Evolutionary conservation across 2,113 vertebrate genomes (phyloP).

Genomic region (Osmerus mordax): DNA sequence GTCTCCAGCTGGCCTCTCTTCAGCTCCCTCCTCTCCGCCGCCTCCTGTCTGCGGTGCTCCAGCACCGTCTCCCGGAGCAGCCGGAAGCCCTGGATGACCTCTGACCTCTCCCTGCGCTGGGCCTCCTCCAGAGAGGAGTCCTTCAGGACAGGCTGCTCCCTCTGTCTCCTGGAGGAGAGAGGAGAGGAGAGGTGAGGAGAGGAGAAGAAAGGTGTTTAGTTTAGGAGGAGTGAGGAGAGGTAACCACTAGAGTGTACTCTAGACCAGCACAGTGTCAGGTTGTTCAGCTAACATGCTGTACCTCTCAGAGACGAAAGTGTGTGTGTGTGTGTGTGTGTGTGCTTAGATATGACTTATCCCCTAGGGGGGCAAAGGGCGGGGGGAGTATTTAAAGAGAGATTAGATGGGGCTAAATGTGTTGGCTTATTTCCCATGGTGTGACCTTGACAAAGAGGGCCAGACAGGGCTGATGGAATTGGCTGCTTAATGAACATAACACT

Average conservation of each 20-base stretch:
- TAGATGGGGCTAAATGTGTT: conserved; percentile 22
- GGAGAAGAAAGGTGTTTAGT: too few species aligned
- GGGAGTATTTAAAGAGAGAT: conserved; percentile 6
- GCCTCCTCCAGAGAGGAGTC: conserved; percentile 66
- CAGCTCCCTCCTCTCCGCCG: conserved; percentile 51
- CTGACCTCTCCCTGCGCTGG: conserved; percentile 64
- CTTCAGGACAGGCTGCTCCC: conserved; percentile 56
- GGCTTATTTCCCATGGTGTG: conserved; percentile 33
- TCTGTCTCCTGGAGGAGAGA: conserved; percentile 65
- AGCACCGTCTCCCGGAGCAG: conserved; percentile 65
- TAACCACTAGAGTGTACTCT: too few species aligned
- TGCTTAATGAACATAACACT: conserved; percentile 44
- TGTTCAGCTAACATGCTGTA: too few species aligned
- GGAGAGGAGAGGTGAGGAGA: background rate
- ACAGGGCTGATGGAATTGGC: conserved; percentile 29
- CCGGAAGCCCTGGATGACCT: conserved; percentile 77
- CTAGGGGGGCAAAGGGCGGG: background rate
- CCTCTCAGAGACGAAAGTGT: background rate
- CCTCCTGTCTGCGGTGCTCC: conserved; percentile 68
- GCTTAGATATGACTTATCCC: background rate
- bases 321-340: background rate
- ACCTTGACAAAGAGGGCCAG: conserved; percentile 41
- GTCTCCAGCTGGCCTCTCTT: conserved; percentile 70
- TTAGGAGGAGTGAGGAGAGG: background rate
- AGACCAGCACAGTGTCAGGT: too few species aligned